Evolutionary conservation across 2,888 invertebrate genomes (phyloP).

Genomic region (Choristoneura rosaceana): DNA sequence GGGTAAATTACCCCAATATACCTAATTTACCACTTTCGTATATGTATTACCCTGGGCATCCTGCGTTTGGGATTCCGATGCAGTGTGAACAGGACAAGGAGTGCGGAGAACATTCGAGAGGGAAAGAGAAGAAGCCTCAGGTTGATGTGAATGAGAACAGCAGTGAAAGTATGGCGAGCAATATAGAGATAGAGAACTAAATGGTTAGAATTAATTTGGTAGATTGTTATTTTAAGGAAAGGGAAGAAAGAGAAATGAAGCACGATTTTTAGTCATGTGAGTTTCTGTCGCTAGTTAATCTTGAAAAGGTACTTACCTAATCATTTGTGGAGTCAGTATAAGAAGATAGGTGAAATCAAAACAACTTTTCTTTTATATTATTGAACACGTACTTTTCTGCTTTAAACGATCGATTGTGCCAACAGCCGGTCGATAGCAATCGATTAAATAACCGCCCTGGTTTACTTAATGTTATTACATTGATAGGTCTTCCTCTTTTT

Average conservation of each 20-base stretch:
- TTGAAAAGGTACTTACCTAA: background rate
- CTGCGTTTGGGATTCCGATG: conserved; percentile 68
- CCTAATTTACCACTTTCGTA: conserved; percentile 71
- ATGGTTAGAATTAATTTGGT: conserved; percentile 19
- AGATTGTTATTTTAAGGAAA: background rate
- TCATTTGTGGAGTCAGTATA: background rate
- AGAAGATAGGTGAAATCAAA: background rate
- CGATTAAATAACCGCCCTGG: no score
- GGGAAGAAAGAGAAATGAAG: background rate
- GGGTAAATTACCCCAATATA: conserved; percentile 74
- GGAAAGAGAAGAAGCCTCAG: conserved; percentile 64
- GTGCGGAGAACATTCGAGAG: conserved; percentile 61
- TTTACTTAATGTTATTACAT: no score
- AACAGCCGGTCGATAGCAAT: no score
- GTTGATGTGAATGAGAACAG: conserved; percentile 77
- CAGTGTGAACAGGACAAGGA: conserved; percentile 68
- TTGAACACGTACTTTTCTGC: background rate
- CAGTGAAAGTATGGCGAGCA: conserved; percentile 81
- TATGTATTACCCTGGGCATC: conserved; percentile 81
- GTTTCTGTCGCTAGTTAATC: background rate
- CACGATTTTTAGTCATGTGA: background rate
- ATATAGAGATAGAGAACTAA: conserved; percentile 82
- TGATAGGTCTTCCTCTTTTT: no score
- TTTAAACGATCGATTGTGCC: no score
- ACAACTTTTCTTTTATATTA: background rate